Evolutionary conservation across 2,888 invertebrate species (phyloP).

Genomic region (Lepidonotus clava): DNA sequence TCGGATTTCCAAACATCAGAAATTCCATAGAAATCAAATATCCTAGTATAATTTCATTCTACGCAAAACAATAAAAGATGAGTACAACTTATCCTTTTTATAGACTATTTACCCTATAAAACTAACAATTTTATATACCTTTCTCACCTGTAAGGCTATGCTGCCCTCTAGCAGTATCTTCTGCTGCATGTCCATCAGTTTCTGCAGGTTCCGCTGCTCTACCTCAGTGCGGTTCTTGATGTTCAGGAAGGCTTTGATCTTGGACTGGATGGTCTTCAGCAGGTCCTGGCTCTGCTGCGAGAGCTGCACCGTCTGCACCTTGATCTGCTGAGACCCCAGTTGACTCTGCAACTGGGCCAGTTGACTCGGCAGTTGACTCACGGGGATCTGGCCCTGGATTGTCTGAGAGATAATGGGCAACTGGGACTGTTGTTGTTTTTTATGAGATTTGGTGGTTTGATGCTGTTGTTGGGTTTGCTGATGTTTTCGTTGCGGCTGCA

Average conservation of each 20-base stretch:
- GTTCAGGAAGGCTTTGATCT: conserved; percentile 85
- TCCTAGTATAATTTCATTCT: too few relatives aligned
- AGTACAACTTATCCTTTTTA: too few relatives aligned
- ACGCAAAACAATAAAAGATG: too few relatives aligned
- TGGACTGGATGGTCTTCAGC: conserved; percentile 84
- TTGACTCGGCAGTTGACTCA: conserved; percentile 19
- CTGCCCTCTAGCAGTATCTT: conserved; percentile 88
- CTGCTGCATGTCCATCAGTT: conserved; percentile 86
- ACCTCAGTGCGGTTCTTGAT: conserved; percentile 82
- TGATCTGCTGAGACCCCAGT: conserved; percentile 30
- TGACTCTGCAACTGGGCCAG: conserved; percentile 39
- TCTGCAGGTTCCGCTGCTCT: conserved; percentile 83
- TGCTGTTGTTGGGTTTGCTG: not conserved
- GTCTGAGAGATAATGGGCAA: conserved; percentile 3
- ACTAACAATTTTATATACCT: too few relatives aligned
- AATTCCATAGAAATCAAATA: too few relatives aligned
- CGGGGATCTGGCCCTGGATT: conserved; percentile 34
- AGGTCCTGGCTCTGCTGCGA: conserved; percentile 41
- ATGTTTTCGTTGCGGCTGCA: not conserved
- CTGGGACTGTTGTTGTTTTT: not conserved
- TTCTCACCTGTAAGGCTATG: conserved; percentile 82
- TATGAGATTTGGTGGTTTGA: not conserved
- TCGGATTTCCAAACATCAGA: too few relatives aligned
- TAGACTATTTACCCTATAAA: too few relatives aligned
- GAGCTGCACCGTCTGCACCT: conserved; percentile 41